Conservation (phyloP, 2,888 invertebrate species). For the Iphiclides podalirius region DNA sequence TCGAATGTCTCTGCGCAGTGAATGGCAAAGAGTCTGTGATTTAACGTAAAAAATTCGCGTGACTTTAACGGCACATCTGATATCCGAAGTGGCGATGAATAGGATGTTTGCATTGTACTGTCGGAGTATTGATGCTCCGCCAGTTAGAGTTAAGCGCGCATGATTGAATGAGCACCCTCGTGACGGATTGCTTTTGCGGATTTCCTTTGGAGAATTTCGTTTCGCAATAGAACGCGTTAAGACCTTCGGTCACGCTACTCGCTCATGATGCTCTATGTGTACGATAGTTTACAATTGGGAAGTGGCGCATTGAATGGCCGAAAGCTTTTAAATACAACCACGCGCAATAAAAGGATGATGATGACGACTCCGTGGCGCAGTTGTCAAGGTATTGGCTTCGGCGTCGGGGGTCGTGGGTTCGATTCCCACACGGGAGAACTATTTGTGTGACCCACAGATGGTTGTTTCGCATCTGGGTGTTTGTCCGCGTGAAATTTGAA, state of each 20-base stretch:
- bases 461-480: no score
- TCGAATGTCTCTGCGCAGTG: no score
- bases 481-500: no score
- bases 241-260: slow-evolving; percentile 13
- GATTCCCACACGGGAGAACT: no score
- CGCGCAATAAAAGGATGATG: no score
- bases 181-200: slow-evolving; percentile 32
- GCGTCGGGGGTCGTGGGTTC: no score
- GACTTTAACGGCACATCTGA: slow-evolving; percentile 24
- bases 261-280: background rate
- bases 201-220: slow-evolving; percentile 22
- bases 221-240: slow-evolving; percentile 1
- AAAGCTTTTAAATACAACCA: no score
- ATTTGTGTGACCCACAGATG: no score
- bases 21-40: no score
- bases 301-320: no score
- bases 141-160: slow-evolving; percentile 35
- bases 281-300: background rate
- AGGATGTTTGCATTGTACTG: slow-evolving; percentile 33
- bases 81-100: slow-evolving; percentile 24
- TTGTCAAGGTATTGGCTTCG: no score
- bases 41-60: slow-evolving; percentile 9
- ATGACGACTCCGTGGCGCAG: no score
- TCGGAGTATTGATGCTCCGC: slow-evolving; percentile 31
- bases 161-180: slow-evolving; percentile 29